These are phyloP conservation scores for Florisuga fusca DNA, from an alignment of 2,797 vertebrate species.

Conservation along the genomic window DNA sequence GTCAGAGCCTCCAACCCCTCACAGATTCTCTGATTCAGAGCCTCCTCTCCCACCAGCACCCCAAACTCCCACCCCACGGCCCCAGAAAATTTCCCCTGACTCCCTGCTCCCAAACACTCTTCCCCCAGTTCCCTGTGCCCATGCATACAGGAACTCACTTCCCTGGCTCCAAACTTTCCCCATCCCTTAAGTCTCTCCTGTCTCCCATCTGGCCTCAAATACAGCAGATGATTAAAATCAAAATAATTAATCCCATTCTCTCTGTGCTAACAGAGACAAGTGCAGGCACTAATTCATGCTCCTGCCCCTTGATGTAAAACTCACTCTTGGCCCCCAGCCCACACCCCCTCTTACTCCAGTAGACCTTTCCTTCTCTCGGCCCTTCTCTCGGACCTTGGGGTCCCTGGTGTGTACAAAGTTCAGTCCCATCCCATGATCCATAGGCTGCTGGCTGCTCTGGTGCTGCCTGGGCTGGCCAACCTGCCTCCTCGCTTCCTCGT, in stretches of 20 bases:
- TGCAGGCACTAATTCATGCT: neutral
- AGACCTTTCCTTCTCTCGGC: neutral
- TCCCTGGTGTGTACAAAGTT: accelerated
- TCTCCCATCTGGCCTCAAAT: neutral
- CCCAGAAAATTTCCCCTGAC: neutral
- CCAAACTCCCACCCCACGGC: neutral
- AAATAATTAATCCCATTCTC: neutral
- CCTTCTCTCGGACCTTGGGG: neutral
- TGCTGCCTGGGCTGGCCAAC: neutral
- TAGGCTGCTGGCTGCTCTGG: neutral
- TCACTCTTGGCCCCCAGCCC: neutral
- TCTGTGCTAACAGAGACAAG: neutral
- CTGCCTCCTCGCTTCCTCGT: accelerated
- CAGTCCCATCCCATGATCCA: accelerated
- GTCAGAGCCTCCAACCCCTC: neutral
- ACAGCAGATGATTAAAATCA: neutral
- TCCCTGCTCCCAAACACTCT: neutral
- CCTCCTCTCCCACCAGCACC: neutral
- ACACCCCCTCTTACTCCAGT: neutral
- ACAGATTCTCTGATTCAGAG: neutral
- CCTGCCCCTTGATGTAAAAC: neutral
- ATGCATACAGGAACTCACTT: neutral
- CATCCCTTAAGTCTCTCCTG: neutral
- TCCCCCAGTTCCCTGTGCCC: accelerated
- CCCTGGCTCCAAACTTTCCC: neutral